Evolutionary conservation across 2,888 invertebrate species (phyloP).

Genomic region (Lutraria lutraria): DNA sequence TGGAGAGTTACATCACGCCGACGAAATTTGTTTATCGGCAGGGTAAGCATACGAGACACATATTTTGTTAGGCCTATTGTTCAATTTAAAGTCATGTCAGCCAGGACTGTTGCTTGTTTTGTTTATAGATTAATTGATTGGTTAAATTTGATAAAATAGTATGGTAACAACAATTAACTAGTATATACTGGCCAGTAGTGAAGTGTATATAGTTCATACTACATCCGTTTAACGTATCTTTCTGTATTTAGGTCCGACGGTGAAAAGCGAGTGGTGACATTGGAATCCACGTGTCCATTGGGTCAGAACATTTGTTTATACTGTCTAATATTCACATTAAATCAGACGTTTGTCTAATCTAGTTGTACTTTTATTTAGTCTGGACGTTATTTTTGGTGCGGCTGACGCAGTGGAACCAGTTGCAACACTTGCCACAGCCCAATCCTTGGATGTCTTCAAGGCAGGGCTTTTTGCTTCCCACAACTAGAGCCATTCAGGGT

Average conservation of each 20-base stretch:
- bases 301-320: neutral
- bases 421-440: no score
- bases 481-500: no score
- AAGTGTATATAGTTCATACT: no score
- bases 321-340: neutral
- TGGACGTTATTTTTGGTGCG: no score
- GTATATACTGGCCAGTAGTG: no score
- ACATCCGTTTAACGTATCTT: neutral
- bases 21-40: conserved; percentile 35
- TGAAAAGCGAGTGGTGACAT: conserved; percentile 20
- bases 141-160: no score
- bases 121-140: no score
- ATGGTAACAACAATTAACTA: no score
- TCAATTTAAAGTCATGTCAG: neutral
- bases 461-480: no score
- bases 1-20: neutral
- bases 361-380: neutral
- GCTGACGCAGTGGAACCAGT: no score
- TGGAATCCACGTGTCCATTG: neutral
- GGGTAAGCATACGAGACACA: conserved; percentile 14
- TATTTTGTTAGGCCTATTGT: neutral
- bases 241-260: conserved; percentile 17
- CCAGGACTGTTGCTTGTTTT: neutral
- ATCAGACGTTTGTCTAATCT: neutral
- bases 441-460: no score